Evolutionary conservation across 1,140 invertebrate genomes (phyloP).

Genomic region (Antheraea pernyi): DNA sequence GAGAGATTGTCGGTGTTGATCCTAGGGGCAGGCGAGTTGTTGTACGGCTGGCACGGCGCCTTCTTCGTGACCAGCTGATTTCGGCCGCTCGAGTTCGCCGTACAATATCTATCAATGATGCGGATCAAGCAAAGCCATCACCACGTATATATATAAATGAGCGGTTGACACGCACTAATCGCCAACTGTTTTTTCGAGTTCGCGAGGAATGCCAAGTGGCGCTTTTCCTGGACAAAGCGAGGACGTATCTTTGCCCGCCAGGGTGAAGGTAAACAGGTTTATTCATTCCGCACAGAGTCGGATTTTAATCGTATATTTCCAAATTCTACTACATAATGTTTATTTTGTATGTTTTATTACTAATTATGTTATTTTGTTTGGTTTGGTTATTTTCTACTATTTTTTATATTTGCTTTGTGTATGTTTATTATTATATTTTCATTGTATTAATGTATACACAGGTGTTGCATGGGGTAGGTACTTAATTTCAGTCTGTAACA

Average conservation of each 20-base stretch:
- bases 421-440: too few species aligned
- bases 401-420: too few species aligned
- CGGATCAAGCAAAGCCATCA: conserved; percentile 6
- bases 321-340: background rate
- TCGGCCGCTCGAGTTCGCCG: conserved; percentile 26
- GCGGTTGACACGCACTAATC: conserved; percentile 23
- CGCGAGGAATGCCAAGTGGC: conserved; percentile 23
- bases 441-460: too few species aligned
- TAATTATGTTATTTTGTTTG: too few species aligned
- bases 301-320: too few species aligned
- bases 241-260: background rate
- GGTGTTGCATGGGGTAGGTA: too few species aligned
- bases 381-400: too few species aligned
- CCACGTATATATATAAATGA: conserved; percentile 31
- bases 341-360: too few species aligned
- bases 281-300: too few species aligned
- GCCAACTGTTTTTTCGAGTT: conserved; percentile 21
- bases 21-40: conserved; percentile 16
- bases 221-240: conserved; percentile 17
- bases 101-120: conserved; percentile 15
- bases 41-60: conserved; percentile 20
- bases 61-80: conserved; percentile 25
- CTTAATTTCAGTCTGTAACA: too few species aligned
- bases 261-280: background rate
- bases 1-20: background rate